Conservation (phyloP, 2,888 invertebrate genomes). For the Drosophila birchii region DNA sequence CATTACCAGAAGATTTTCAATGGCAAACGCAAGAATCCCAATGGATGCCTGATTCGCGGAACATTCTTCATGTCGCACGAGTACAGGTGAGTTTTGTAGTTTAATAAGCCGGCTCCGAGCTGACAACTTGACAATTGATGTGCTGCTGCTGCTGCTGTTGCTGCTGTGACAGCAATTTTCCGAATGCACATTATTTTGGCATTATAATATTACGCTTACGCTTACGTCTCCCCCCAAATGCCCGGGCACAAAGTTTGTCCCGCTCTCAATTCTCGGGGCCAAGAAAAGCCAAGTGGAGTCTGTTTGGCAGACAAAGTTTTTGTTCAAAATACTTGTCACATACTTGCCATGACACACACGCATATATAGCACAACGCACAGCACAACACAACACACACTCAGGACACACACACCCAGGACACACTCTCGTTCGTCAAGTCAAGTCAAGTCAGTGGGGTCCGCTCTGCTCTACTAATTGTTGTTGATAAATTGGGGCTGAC, state of each 20-base stretch:
- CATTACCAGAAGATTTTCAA: constrained; percentile 94
- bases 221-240: neutral
- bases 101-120: constrained; percentile 46
- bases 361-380: neutral
- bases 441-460: constrained; percentile 36
- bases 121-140: constrained; percentile 47
- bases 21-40: constrained; percentile 92
- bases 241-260: constrained; percentile 31
- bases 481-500: constrained; percentile 79
- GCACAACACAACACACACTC: constrained; percentile 19
- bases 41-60: constrained; percentile 94
- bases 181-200: constrained; percentile 61
- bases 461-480: constrained; percentile 77
- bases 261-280: constrained; percentile 30
- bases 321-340: constrained; percentile 77
- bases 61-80: constrained; percentile 97
- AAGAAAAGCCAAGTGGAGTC: constrained; percentile 53
- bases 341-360: constrained; percentile 67
- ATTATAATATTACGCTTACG: constrained; percentile 69
- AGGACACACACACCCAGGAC: constrained; percentile 19
- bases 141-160: constrained; percentile 19
- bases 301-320: constrained; percentile 68
- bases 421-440: constrained; percentile 22
- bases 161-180: constrained; percentile 28
- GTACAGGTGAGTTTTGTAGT: constrained; percentile 86